Percentiles rank a stretch among this genome's conserved stretches.
Evolutionary conservation across 2,113 vertebrate species (phyloP).

Genomic region (Calyptommatus sinebrachiatus): DNA sequence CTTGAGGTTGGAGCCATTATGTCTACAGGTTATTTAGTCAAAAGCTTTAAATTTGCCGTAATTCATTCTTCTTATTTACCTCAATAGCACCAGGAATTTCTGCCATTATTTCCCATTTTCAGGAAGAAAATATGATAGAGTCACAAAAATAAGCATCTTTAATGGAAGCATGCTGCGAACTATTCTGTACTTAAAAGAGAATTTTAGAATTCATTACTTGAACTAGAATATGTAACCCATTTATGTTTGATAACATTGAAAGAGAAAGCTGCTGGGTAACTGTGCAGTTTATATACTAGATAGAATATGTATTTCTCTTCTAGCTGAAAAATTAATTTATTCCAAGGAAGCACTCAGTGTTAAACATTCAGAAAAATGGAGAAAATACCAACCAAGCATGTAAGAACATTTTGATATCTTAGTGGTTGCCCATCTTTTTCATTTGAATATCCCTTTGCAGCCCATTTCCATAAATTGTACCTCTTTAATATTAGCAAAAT

Average conservation of each 20-base stretch:
- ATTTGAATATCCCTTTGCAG: too few species aligned
- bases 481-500: too few species aligned
- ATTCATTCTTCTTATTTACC: neutral
- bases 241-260: neutral
- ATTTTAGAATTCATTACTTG: neutral
- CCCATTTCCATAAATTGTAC: too few species aligned
- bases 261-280: neutral
- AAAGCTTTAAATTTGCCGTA: neutral
- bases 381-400: too few species aligned
- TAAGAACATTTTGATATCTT: too few species aligned
- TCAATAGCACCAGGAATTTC: neutral
- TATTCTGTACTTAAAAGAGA: constrained; percentile 13
- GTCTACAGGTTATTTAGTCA: neutral
- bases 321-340: neutral
- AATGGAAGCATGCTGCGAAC: constrained; percentile 6
- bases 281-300: neutral
- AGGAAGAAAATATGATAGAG: neutral
- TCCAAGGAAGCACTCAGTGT: fast-evolving
- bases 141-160: neutral
- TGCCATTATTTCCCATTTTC: constrained; percentile 32
- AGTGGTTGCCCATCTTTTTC: too few species aligned
- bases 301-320: neutral
- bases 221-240: neutral
- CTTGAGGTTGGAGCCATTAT: neutral
- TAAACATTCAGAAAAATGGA: neutral